Percentiles rank a stretch among this genome's conserved stretches.
Conservation (phyloP, 2,113 vertebrate genomes). For the Apus apus region DNA sequence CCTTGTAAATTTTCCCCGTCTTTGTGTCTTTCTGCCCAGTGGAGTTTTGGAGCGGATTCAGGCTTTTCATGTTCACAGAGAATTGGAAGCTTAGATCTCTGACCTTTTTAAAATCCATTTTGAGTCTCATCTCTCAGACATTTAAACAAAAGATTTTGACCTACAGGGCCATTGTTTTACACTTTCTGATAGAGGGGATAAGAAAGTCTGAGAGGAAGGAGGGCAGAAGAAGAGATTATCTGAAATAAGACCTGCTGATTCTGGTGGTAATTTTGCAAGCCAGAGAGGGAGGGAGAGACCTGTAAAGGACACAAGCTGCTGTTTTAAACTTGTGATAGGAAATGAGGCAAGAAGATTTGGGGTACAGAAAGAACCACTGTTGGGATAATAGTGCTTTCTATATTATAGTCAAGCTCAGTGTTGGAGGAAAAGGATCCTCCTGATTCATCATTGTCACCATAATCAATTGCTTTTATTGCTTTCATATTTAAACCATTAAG, state of each 20-base stretch:
- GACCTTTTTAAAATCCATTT: slow-evolving; percentile 76
- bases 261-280: slow-evolving; percentile 27
- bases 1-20: slow-evolving; percentile 20
- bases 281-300: background rate
- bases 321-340: background rate
- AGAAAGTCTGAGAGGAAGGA: slow-evolving; percentile 37
- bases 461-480: background rate
- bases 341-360: background rate
- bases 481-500: background rate
- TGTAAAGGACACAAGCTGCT: background rate
- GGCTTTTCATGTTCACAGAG: slow-evolving; percentile 37
- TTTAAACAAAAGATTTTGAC: slow-evolving; percentile 73
- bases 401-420: background rate
- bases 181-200: slow-evolving; percentile 45
- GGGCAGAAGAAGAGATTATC: slow-evolving; percentile 39
- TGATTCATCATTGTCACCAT: background rate
- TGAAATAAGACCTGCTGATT: slow-evolving; percentile 52
- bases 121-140: slow-evolving; percentile 69
- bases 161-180: slow-evolving; percentile 72
- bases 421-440: background rate
- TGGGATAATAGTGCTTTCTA: background rate
- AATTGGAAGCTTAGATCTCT: slow-evolving; percentile 57
- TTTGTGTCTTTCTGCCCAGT: background rate
- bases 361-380: background rate
- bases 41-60: background rate